Conservation (phyloP, 1,140 invertebrate genomes). For the Nebria ingens region DNA sequence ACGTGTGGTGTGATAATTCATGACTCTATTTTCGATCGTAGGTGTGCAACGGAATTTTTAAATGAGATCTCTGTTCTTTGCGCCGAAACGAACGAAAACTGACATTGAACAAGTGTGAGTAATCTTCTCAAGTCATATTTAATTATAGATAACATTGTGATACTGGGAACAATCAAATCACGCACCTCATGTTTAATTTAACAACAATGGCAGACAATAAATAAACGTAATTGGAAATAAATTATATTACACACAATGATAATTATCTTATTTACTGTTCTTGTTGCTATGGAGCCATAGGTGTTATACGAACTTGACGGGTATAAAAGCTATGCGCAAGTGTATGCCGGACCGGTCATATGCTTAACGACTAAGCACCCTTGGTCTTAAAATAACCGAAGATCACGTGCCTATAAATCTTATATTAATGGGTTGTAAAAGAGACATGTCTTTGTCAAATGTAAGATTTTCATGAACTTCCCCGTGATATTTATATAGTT, state of each 20-base stretch:
- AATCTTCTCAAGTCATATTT: no score
- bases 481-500: no score
- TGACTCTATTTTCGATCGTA: no score
- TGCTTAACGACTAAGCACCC: background rate
- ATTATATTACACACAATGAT: slow-evolving; percentile 4
- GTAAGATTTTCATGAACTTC: slow-evolving; percentile 5
- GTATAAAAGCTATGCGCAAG: background rate
- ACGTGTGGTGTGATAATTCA: no score
- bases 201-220: background rate
- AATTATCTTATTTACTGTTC: background rate
- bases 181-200: slow-evolving; percentile 7
- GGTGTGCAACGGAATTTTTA: no score
- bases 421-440: slow-evolving; percentile 4
- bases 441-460: slow-evolving; percentile 1
- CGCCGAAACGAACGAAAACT: no score
- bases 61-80: no score
- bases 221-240: slow-evolving; percentile 6
- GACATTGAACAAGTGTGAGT: no score
- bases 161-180: background rate
- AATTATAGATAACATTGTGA: slow-evolving; percentile 8
- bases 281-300: background rate
- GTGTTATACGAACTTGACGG: background rate
- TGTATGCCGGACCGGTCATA: background rate
- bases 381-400: background rate
- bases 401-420: background rate